phyloP scores from a whole-genome alignment of 2,113 vertebrate species.

The Boulengeromyrus knoepffleri region DNA sequence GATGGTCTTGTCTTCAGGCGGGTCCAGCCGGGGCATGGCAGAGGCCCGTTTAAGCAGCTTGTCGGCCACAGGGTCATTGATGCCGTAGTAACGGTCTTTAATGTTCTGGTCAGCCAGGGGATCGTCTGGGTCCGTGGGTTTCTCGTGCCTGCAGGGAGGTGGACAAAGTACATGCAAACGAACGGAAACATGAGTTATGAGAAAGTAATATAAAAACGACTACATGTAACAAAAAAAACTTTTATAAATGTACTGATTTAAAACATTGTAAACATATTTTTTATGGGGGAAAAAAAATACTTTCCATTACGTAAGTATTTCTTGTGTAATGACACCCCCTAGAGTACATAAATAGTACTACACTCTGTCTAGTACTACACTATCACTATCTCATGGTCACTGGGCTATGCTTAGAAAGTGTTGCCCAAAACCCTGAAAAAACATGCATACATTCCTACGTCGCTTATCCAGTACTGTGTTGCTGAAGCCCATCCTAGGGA shows the following conservation, averaged over 20 bases:
- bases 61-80: conserved; percentile 94
- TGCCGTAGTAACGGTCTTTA: conserved; percentile 95
- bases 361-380: background rate
- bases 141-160: conserved; percentile 74
- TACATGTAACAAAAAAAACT: background rate
- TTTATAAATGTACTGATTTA: background rate
- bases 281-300: background rate
- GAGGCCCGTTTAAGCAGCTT: conserved; percentile 92
- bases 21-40: conserved; percentile 91
- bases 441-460: background rate
- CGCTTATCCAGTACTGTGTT: background rate
- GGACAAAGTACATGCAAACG: background rate
- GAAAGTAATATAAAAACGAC: background rate
- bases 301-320: background rate
- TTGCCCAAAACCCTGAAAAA: background rate
- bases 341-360: background rate
- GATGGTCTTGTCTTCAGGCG: conserved; percentile 91
- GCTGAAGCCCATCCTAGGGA: background rate
- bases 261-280: background rate
- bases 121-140: conserved; percentile 95
- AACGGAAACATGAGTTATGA: background rate
- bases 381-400: background rate
- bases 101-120: conserved; percentile 98
- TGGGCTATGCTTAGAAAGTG: background rate
- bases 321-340: conserved; percentile 18